Percentiles rank a stretch among this genome's conserved stretches.
Evolutionary conservation across 2,797 vertebrate genomes (phyloP).

Genomic region (Falco naumanni): DNA sequence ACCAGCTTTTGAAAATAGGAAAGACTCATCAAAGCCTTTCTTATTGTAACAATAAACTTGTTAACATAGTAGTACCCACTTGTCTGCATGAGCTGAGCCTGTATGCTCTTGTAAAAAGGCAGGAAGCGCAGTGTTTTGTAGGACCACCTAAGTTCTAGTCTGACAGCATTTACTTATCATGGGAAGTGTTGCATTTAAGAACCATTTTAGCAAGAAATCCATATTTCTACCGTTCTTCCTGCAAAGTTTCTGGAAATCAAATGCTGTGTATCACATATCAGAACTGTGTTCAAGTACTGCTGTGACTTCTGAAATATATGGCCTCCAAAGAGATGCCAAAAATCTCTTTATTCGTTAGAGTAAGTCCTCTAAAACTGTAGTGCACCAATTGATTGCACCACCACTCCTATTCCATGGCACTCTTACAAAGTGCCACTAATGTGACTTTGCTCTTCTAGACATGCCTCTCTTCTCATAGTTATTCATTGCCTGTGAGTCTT

Average conservation of each 20-base stretch:
- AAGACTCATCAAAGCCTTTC: not conserved
- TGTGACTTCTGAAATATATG: not conserved
- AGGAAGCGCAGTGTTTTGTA: not conserved
- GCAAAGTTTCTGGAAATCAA: not conserved
- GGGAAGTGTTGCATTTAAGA: not conserved
- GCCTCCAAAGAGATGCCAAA: not conserved
- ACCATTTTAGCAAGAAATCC: not conserved
- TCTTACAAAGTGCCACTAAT: not conserved
- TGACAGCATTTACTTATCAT: not conserved
- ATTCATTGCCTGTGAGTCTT: not conserved
- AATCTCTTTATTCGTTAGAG: not conserved
- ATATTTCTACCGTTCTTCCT: not conserved
- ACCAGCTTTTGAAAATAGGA: not conserved
- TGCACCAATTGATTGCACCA: accelerated
- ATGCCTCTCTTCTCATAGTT: not conserved
- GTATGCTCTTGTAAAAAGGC: not conserved
- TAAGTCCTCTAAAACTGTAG: not conserved
- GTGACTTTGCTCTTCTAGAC: not conserved
- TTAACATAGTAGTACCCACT: not conserved
- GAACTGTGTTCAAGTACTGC: not conserved
- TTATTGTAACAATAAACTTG: not conserved
- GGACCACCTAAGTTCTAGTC: not conserved
- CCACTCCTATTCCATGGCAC: too few relatives aligned
- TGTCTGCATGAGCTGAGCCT: not conserved
- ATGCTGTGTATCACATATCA: accelerated